Evolutionary conservation across 2,113 vertebrate genomes (phyloP), one percentile per base, ranked within the genome.

Genomic region (Stictonetta naevosa): DNA sequence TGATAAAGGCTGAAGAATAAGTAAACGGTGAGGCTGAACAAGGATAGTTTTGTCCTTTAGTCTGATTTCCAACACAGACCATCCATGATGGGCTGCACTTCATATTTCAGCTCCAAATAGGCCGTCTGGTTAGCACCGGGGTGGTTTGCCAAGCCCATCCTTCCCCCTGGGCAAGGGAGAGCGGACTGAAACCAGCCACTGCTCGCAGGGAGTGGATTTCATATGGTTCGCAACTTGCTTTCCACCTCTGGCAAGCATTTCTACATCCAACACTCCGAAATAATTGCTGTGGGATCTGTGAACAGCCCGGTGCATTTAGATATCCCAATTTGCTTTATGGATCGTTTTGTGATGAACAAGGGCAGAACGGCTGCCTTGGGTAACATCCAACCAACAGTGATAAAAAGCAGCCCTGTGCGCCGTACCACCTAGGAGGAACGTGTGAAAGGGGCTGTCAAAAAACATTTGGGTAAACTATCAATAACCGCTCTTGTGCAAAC

Each of bases 361-460:
- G 94, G 89, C 92, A 95, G 75, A 96, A 97, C 80, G 86, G 84
- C 91, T 29, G 3, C 92, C 93, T 91, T 94, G 86, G 86, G 91
- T 92, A 75, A 71, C 81, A 91, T 96, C 93, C 93, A 97, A 64
- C 75, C 94, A 86, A 38, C 81, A 81, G 86, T 64, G 88, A 93
- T 63, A 92, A 93, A 97, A 96, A n/a, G 23, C 94, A 94, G 88
- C 68, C 77, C 84, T 34, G 63, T 14, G 9, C 75, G 88, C 72
- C 53, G 83, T 48, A 85, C 93, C 96, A 95, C 95, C 93, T 62
- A 94, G 77, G 46, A 93, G 75, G 75, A 92, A 96, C 2, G n/a
- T 92, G 93, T 82, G 90, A 96, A 94, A 92, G 69, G 77, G 26
- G 83, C 95, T 94, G 95, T 97, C 94, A 96, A 80, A 96, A 95